Percentiles rank a stretch among this genome's conserved stretches.
These are phyloP conservation scores for Trachemys scripta DNA, from an alignment of 2,113 vertebrate species.

Conservation along the genomic window DNA sequence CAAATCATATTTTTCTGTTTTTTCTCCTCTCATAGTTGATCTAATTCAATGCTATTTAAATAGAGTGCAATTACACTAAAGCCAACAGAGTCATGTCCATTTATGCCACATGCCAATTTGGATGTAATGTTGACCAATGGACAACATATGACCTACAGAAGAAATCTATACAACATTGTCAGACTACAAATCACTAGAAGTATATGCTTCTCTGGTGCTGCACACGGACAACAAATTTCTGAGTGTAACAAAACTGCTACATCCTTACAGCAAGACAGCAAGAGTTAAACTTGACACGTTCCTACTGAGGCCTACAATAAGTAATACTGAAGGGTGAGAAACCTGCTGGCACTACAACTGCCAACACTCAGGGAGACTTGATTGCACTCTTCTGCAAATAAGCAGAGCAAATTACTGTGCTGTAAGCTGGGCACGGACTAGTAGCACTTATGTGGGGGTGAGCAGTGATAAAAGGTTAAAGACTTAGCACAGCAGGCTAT, in stretches of 20 bases:
- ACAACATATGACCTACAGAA: background rate
- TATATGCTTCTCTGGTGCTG: background rate
- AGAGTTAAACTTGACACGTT: slow-evolving; percentile 12
- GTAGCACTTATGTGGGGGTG: background rate
- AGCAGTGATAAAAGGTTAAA: slow-evolving; percentile 1
- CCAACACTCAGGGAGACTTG: background rate
- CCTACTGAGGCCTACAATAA: background rate
- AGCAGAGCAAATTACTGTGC: slow-evolving; percentile 19
- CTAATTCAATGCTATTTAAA: background rate
- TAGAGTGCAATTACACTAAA: background rate
- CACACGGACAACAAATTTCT: background rate
- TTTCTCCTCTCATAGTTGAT: background rate
- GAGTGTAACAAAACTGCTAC: slow-evolving; percentile 19
- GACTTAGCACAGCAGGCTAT: background rate
- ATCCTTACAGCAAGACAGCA: background rate
- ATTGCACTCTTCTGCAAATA: slow-evolving; percentile 27
- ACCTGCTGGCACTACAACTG: background rate
- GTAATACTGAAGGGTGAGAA: background rate
- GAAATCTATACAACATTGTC: background rate
- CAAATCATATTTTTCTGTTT: background rate
- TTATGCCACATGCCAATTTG: background rate
- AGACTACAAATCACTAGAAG: background rate
- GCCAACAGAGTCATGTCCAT: background rate
- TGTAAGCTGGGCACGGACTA: slow-evolving; percentile 3
- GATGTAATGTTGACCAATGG: slow-evolving; percentile 4